Base-by-base conservation (phyloP, 2,888 invertebrate species). In the Lottia scabra region DNA sequence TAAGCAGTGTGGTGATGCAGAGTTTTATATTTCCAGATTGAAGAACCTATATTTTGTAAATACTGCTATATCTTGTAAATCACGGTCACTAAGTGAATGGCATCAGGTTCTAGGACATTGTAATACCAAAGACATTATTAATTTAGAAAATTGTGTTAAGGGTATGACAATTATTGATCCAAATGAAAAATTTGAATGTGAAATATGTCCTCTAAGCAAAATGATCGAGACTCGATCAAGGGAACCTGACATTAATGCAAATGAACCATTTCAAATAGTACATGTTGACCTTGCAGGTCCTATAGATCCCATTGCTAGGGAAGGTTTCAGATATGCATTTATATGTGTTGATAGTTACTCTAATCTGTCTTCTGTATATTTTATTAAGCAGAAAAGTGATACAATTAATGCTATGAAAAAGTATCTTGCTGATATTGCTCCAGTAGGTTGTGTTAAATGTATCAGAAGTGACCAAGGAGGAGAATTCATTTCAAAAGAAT, bases 261-360 rank as follows among this genome's bases (percentile, higher is more conserved):
- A 27, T 45, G 44, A 71, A 19, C 63, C 56, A 16, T 38, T 63
- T 30, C 23, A 71, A 44, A 65, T 62, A 43, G 43, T 65, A 12
- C 75, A 78, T 44, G 64, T 63, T 26, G 73, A 70, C 64, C 48
- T 76, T 23, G 64, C 75, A 26, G 73, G 73, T 19, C 71, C 71
- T 38, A 70, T 72, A 46, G 43, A 63, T n/a, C 72, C 75, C 13
- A 27, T 56, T 16, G 65, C 71, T n/a, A 70, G 62, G 16, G 76
- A 71, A 26, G 78, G 75, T 67, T 75, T 68, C 63, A 71, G 27
- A 62, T 78, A 75, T 62, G 66, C 72, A 12, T 70, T 74, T n/a
- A 30, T 27, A 15, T 77, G 77, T 62, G 66, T 66, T 0, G 77
- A 78, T 69, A 73, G 73, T 63, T 75, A 70, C 46, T 77, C 75